These are phyloP conservation scores for Euplagia quadripunctaria DNA, from an alignment of 2,888 invertebrate species.

Conservation along the genomic window DNA sequence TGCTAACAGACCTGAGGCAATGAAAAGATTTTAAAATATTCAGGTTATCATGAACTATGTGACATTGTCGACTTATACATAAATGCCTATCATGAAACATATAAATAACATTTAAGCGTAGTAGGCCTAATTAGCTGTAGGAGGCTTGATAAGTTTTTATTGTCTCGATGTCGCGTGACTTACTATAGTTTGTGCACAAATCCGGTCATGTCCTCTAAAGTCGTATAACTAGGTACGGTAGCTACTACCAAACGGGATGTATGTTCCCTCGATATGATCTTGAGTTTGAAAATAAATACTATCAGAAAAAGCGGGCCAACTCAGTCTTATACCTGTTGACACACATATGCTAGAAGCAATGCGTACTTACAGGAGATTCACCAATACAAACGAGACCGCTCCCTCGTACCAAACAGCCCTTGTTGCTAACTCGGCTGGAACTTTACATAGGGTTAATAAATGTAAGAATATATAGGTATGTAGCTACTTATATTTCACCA, in stretches of 20 bases:
- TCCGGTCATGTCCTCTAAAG: constrained; percentile 57
- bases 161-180: constrained; percentile 76
- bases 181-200: constrained; percentile 67
- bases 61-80: constrained; percentile 58
- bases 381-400: constrained; percentile 49
- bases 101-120: constrained; percentile 75
- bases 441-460: constrained; percentile 65
- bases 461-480: constrained; percentile 35
- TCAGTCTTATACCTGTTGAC: constrained; percentile 38
- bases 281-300: constrained; percentile 37
- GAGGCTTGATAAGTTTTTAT: constrained; percentile 79
- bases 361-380: constrained; percentile 26
- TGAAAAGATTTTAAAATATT: constrained; percentile 33
- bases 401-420: constrained; percentile 60
- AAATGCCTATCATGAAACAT: constrained; percentile 58
- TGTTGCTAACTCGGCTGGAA: constrained; percentile 64
- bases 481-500: constrained; percentile 58
- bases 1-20: neutral
- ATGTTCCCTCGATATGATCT: constrained; percentile 14
- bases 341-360: constrained; percentile 29
- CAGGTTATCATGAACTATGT: constrained; percentile 58
- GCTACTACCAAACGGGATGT: neutral
- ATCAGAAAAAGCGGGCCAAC: constrained; percentile 30
- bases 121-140: constrained; percentile 74
- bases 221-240: constrained; percentile 30